phyloP scores from a whole-genome alignment of 2,113 vertebrate species.

The Syrrhaptes paradoxus region DNA sequence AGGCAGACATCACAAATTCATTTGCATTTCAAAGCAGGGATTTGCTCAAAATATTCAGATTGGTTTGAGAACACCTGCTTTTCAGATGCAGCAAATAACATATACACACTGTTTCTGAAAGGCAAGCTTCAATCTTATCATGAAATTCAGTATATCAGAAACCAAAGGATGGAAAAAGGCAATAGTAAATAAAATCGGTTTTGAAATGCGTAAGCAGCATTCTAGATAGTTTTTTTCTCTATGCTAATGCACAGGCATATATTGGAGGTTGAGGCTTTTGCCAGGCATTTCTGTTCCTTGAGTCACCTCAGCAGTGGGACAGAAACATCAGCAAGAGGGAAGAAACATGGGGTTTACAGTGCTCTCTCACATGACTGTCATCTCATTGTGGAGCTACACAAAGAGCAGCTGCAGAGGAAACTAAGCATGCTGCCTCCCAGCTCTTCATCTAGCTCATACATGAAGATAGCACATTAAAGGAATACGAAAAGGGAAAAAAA shows the following conservation, averaged over 20 bases:
- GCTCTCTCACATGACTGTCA: background rate
- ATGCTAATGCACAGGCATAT: background rate
- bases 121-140: constrained; percentile 19
- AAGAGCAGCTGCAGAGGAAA: background rate
- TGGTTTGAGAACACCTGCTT: constrained; percentile 76
- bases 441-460: background rate
- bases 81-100: constrained; percentile 68
- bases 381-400: background rate
- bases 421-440: background rate
- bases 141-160: constrained; percentile 21
- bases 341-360: background rate
- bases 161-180: background rate
- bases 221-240: background rate
- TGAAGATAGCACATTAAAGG: background rate
- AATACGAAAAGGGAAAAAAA: background rate
- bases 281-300: background rate
- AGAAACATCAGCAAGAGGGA: background rate
- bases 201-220: background rate
- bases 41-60: constrained; percentile 77
- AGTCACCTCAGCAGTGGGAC: background rate
- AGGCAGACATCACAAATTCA: constrained; percentile 69
- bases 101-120: constrained; percentile 35
- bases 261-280: background rate
- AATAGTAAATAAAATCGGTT: background rate
- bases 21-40: constrained; percentile 83